A percentile compares a stretch with the other conserved stretches of the same genome.
Evolutionary conservation across 2,888 invertebrate species (phyloP).

Genomic region (Cryptocephalus moraei): DNA sequence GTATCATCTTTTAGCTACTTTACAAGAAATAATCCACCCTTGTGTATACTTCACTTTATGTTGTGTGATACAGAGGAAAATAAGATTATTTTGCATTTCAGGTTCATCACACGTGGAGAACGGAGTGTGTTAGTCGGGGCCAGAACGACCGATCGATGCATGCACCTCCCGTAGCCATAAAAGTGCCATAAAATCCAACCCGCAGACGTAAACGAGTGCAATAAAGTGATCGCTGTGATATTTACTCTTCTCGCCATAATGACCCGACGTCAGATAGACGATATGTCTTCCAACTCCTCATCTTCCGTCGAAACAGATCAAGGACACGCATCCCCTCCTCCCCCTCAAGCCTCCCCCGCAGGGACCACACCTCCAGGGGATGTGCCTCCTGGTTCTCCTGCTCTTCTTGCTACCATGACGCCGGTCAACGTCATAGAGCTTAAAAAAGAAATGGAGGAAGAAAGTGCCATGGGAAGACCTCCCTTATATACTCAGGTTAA

Average conservation of each 20-base stretch:
- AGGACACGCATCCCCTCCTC: slow-evolving; percentile 39
- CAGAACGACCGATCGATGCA: no score
- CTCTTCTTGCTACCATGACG: slow-evolving; percentile 79
- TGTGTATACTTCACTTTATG: no score
- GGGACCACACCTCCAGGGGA: slow-evolving; percentile 36
- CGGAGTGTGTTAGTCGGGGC: no score
- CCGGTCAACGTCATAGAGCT: slow-evolving; percentile 75
- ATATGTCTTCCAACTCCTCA: slow-evolving; percentile 27
- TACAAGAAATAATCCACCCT: no score
- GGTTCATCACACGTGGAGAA: no score
- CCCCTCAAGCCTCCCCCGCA: slow-evolving; percentile 43
- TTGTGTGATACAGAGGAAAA: no score
- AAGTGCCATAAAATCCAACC: slow-evolving; percentile 30
- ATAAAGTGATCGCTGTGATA: slow-evolving; percentile 37
- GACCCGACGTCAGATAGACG: slow-evolving; percentile 35
- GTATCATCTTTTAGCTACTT: no score
- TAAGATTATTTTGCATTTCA: no score
- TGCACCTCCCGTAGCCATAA: slow-evolving; percentile 20
- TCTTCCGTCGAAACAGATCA: slow-evolving; percentile 27
- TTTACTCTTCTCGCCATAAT: slow-evolving; percentile 26
- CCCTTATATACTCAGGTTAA: slow-evolving; percentile 47
- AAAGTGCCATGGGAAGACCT: slow-evolving; percentile 50
- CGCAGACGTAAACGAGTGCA: slow-evolving; percentile 36
- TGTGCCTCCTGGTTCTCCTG: slow-evolving; percentile 57
- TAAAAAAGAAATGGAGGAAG: slow-evolving; percentile 54